Evolutionary conservation across 2,888 invertebrate genomes (phyloP).

Genomic region (Phoronis australis): DNA sequence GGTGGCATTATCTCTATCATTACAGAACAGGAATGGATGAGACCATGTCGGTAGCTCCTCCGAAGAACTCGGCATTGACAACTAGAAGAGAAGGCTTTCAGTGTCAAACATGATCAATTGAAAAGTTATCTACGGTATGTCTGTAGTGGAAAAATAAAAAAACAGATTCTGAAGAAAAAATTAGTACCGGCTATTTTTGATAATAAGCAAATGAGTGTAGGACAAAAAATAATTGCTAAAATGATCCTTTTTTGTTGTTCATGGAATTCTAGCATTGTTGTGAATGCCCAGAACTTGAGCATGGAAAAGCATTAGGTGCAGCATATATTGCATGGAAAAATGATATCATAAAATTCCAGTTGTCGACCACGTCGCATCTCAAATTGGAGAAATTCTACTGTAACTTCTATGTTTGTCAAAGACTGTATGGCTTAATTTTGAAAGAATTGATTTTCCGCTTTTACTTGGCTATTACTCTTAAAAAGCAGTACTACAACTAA

Average conservation of each 20-base stretch:
- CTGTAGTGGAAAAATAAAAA: not conserved
- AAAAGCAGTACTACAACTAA: not conserved
- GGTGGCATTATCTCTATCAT: conserved; percentile 40
- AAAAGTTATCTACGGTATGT: not conserved
- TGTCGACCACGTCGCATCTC: too few species aligned
- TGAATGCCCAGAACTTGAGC: too few species aligned
- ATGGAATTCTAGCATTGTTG: too few species aligned
- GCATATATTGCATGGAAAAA: too few species aligned
- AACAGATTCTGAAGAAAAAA: too few species aligned
- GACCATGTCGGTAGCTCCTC: conserved; percentile 42
- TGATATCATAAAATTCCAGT: too few species aligned
- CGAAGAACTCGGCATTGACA: conserved; percentile 33
- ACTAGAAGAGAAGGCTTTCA: not conserved
- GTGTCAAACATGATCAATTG: not conserved
- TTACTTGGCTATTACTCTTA: not conserved
- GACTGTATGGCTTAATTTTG: not conserved
- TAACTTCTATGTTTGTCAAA: not conserved
- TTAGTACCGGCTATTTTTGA: too few species aligned
- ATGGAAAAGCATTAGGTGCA: too few species aligned
- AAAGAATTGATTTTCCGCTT: not conserved
- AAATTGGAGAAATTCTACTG: too few species aligned
- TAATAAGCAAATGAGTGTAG: too few species aligned
- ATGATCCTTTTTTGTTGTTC: too few species aligned
- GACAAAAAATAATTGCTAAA: too few species aligned
- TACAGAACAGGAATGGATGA: conserved; percentile 41